Conservation (phyloP, 2,113 vertebrate genomes). For the Aythya baeri region DNA sequence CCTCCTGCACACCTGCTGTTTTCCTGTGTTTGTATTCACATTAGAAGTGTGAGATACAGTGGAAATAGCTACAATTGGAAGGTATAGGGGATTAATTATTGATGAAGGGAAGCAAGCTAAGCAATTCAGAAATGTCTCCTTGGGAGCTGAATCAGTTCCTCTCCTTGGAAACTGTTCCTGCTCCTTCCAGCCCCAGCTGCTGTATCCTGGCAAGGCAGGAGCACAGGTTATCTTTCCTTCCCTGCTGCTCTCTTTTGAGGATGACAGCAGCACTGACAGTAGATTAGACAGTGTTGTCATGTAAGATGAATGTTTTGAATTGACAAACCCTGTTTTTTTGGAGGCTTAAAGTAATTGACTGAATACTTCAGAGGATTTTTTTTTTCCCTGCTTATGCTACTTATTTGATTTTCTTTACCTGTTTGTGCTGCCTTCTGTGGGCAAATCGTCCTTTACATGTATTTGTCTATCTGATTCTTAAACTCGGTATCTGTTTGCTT, state of each 20-base stretch:
- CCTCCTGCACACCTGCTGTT: background rate
- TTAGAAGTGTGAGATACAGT: background rate
- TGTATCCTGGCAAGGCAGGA: background rate
- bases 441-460: background rate
- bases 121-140: constrained; percentile 27
- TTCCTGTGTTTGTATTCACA: background rate
- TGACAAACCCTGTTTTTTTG: constrained; percentile 1
- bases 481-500: background rate
- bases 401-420: constrained; percentile 22
- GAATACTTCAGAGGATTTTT: background rate
- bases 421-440: background rate
- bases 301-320: constrained; percentile 42
- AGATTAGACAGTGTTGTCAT: constrained; percentile 41
- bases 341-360: constrained; percentile 38
- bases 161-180: constrained; percentile 12
- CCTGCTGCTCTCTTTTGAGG: background rate
- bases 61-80: background rate
- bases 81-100: background rate
- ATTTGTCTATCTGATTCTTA: constrained; percentile 26
- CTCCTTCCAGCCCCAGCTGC: background rate
- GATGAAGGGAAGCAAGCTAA: constrained; percentile 15
- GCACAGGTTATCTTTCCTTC: constrained; percentile 14
- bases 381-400: background rate
- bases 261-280: background rate
- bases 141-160: background rate